These are phyloP conservation scores for Riparia riparia DNA, from an alignment of 2,113 vertebrate species.

Conservation along the genomic window DNA sequence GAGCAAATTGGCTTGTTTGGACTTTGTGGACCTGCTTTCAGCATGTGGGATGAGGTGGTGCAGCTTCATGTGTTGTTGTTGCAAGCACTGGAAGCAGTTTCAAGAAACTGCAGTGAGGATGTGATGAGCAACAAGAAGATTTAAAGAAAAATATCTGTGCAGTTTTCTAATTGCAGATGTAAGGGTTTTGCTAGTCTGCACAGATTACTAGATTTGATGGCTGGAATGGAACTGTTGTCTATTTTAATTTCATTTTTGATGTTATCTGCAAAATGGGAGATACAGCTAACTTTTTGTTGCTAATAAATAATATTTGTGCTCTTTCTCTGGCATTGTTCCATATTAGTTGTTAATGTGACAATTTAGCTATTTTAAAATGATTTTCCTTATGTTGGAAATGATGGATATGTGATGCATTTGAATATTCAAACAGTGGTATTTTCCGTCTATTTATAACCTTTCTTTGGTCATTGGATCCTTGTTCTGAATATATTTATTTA, in stretches of 20 bases:
- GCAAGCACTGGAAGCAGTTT: not conserved
- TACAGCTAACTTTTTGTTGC: not conserved
- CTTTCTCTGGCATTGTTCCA: not conserved
- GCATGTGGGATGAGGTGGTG: not conserved
- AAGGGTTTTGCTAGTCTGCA: not conserved
- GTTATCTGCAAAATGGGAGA: not conserved
- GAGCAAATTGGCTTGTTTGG: not conserved
- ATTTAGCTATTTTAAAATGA: constrained; percentile 1
- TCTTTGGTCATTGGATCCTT: constrained; percentile 60
- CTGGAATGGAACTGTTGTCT: not conserved
- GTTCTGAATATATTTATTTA: constrained; percentile 70
- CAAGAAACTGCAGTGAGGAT: not conserved
- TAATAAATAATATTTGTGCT: not conserved
- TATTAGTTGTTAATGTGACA: not conserved
- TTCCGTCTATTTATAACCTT: constrained; percentile 39
- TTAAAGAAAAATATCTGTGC: not conserved
- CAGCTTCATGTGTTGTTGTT: not conserved
- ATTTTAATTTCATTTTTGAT: not conserved
- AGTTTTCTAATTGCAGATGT: not conserved
- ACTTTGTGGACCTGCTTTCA: not conserved
- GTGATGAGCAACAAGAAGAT: not conserved
- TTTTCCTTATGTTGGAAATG: not conserved
- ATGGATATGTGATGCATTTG: not conserved
- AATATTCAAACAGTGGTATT: not conserved
- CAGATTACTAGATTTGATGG: not conserved